A percentile compares a stretch with the other conserved stretches of the same genome.
These are phyloP conservation scores for Rhadina sibilatrix DNA, from an alignment of 2,113 vertebrate species.

Conservation along the genomic window DNA sequence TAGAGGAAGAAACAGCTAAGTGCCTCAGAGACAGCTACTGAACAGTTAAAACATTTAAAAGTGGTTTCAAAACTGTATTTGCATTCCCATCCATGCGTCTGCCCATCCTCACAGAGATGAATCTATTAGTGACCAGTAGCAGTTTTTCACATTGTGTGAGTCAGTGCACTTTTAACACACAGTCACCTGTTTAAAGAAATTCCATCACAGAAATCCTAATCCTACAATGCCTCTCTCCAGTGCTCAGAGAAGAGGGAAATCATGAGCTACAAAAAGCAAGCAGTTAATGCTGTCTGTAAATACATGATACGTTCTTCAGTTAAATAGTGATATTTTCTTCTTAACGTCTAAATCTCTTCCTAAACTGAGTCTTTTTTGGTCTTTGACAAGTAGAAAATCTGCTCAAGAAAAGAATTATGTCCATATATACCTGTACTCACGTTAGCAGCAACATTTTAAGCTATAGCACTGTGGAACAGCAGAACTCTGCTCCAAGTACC, in stretches of 20 bases:
- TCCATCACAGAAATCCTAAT: conserved; percentile 53
- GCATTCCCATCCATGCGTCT: neutral
- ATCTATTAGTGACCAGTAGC: neutral
- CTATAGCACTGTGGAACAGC: neutral
- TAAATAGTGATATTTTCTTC: neutral
- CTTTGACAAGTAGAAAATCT: neutral
- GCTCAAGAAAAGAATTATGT: neutral
- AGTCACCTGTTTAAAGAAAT: conserved; percentile 59
- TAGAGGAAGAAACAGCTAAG: neutral
- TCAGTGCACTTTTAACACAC: conserved; percentile 27
- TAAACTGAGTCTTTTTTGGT: neutral
- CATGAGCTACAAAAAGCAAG: neutral
- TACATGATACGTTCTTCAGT: neutral
- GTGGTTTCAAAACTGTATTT: neutral
- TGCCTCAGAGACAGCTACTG: neutral
- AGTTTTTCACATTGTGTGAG: neutral
- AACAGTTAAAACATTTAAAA: neutral
- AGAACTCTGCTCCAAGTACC: neutral
- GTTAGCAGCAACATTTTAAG: neutral
- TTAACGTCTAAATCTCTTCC: neutral
- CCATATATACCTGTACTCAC: neutral
- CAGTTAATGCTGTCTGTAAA: neutral
- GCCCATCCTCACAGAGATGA: neutral
- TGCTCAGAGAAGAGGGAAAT: conserved; percentile 10
- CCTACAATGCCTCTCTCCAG: conserved; percentile 39